Conservation (phyloP, 2,113 vertebrate genomes). For the Pica pica region DNA sequence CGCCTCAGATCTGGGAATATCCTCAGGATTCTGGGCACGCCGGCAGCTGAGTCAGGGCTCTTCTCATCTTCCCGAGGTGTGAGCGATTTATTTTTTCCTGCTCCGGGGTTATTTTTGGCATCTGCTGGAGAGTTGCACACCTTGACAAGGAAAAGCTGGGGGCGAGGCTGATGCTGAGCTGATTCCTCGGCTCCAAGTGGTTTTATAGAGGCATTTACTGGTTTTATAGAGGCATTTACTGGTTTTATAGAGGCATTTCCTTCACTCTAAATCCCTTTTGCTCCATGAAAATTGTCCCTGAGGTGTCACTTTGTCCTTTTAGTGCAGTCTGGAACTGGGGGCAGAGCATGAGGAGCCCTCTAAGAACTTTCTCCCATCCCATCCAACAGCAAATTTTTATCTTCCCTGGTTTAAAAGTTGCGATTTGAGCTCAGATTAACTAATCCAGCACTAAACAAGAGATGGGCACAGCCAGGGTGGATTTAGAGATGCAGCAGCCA, state of each 20-base stretch:
- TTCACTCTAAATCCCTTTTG: not conserved
- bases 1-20: not conserved
- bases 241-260: not conserved
- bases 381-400: not conserved
- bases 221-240: not conserved
- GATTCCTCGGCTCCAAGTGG: not conserved
- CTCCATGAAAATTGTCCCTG: not conserved
- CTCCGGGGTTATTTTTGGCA: not conserved
- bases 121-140: not conserved
- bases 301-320: not conserved
- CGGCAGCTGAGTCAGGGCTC: not conserved
- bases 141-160: not conserved
- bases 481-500: not conserved
- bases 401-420: rapidly evolving
- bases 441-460: no score
- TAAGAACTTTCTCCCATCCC: not conserved
- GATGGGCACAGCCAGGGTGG: not conserved
- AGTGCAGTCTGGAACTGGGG: not conserved
- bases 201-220: not conserved
- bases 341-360: not conserved
- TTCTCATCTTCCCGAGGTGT: not conserved
- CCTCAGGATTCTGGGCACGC: not conserved
- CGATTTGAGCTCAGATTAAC: not conserved
- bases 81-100: not conserved
- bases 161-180: not conserved